phyloP scores from a whole-genome alignment of 2,888 invertebrate genomes.

The Leptinotarsa juncta region DNA sequence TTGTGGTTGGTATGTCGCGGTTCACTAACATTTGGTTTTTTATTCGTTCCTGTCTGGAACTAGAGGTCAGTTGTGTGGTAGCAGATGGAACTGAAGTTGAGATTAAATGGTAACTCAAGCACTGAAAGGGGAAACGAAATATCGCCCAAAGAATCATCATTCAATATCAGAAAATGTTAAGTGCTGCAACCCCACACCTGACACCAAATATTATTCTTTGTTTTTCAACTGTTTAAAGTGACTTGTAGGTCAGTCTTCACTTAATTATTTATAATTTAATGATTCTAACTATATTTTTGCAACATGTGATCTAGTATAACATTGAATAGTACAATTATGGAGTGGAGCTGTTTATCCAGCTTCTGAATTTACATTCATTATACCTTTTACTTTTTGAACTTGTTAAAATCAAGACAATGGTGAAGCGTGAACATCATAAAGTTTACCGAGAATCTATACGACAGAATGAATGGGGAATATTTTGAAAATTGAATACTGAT shows the following conservation, averaged over 20 bases:
- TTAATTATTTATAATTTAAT: background rate
- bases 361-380: no score
- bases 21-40: background rate
- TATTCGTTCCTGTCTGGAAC: background rate
- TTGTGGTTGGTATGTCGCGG: background rate
- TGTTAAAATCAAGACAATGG: no score
- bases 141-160: no score
- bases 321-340: background rate
- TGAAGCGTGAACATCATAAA: no score
- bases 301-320: background rate
- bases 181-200: background rate
- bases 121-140: no score
- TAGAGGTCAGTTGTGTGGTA: background rate
- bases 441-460: no score
- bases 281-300: background rate
- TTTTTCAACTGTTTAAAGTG: background rate
- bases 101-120: background rate
- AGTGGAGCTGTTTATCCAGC: no score
- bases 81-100: background rate
- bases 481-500: background rate
- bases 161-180: background rate
- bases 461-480: no score
- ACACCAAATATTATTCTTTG: background rate
- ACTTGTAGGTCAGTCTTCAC: background rate
- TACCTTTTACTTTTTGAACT: background rate